These are phyloP conservation scores for Neolamprologus cancellatus DNA, from an alignment of 2,113 vertebrate genomes.

Conservation along the genomic window DNA sequence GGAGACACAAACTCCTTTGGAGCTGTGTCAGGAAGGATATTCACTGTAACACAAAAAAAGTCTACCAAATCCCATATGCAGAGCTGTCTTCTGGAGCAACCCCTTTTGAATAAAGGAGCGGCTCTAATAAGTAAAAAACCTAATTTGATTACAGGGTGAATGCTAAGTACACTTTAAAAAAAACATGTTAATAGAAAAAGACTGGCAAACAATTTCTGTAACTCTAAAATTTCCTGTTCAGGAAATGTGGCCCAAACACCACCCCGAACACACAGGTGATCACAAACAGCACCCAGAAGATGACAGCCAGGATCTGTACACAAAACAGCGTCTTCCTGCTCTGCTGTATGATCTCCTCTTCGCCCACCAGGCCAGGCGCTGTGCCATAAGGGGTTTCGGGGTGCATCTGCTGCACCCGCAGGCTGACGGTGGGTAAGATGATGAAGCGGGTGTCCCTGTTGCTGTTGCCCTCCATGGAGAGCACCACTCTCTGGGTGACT, in stretches of 20 bases:
- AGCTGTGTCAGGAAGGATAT: background rate
- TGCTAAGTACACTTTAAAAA: background rate
- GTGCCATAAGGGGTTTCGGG: background rate
- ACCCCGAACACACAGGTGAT: conserved; percentile 66
- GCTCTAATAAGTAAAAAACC: background rate
- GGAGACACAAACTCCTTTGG: background rate
- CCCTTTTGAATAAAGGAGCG: background rate
- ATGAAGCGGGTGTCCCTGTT: conserved; percentile 62
- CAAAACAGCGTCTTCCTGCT: conserved; percentile 53
- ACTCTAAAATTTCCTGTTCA: conserved; percentile 28
- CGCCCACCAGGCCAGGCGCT: conserved; percentile 2
- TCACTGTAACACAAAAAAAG: background rate
- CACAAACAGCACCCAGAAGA: conserved; percentile 71
- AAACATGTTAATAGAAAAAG: background rate
- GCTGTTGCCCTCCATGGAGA: conserved; percentile 60
- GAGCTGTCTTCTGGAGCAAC: background rate
- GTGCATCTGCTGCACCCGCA: conserved; percentile 73
- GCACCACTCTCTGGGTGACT: conserved; percentile 66
- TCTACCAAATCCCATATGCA: background rate
- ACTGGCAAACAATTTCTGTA: background rate
- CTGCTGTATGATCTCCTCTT: conserved; percentile 44
- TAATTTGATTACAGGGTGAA: background rate
- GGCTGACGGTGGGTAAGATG: conserved; percentile 75
- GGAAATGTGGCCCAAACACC: conserved; percentile 63
- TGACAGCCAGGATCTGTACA: conserved; percentile 65